Evolutionary conservation across 1,140 invertebrate species (phyloP).

Genomic region (Cataglyphis hispanica): DNA sequence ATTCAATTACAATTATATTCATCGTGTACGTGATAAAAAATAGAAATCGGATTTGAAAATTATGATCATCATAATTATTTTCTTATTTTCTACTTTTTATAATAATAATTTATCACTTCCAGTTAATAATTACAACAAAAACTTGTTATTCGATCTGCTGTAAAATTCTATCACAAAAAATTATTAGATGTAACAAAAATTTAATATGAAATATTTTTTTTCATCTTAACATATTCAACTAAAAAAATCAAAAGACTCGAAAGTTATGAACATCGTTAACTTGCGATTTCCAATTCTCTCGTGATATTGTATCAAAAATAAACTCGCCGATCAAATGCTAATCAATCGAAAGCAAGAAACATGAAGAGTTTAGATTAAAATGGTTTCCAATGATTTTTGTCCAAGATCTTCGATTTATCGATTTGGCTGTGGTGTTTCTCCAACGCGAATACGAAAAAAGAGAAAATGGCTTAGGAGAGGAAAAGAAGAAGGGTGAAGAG

Average conservation of each 20-base stretch:
- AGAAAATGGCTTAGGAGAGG: slow-evolving; percentile 48
- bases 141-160: neutral
- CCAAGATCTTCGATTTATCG: slow-evolving; percentile 51
- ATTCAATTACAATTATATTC: neutral
- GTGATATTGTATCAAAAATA: neutral
- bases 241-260: neutral
- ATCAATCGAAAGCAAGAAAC: neutral
- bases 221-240: neutral
- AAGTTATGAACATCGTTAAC: neutral
- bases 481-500: slow-evolving; percentile 41
- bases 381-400: slow-evolving; percentile 17
- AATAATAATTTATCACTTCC: neutral
- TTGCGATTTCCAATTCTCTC: neutral
- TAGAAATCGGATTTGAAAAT: neutral
- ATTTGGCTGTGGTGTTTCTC: slow-evolving; percentile 47
- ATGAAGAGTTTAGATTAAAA: slow-evolving; percentile 29
- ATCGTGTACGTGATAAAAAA: neutral
- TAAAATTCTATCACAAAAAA: neutral
- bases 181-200: neutral
- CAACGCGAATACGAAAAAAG: neutral
- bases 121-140: neutral
- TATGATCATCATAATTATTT: neutral
- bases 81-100: neutral
- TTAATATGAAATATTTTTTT: neutral
- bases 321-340: slow-evolving; percentile 1